phyloP scores from a whole-genome alignment of 2,113 vertebrate species.

The Saguinus imperator region DNA sequence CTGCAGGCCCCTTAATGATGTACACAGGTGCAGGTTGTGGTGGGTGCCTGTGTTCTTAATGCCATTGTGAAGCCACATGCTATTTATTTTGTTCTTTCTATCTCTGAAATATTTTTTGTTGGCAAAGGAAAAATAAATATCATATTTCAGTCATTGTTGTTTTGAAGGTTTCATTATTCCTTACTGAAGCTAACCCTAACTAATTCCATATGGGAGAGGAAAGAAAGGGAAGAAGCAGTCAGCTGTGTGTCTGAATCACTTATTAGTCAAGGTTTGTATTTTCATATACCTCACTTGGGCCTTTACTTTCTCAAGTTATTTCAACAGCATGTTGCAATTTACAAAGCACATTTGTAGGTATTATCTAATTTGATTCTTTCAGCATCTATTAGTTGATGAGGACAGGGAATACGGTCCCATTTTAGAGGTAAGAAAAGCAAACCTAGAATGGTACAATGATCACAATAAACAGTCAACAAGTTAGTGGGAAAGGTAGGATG shows the following conservation, averaged over 20 bases:
- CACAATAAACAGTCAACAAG: neutral
- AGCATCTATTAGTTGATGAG: neutral
- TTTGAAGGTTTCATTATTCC: constrained; percentile 14
- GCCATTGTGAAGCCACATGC: neutral
- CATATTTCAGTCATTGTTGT: constrained; percentile 19
- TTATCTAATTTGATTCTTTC: neutral
- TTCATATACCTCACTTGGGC: neutral
- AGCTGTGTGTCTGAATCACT: neutral
- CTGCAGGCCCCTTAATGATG: neutral
- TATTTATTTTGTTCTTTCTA: neutral
- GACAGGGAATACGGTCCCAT: neutral
- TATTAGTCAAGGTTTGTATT: neutral
- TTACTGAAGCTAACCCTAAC: neutral
- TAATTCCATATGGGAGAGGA: neutral
- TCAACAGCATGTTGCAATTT: neutral
- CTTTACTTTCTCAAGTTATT: constrained; percentile 21
- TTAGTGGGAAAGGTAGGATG: neutral
- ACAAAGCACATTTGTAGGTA: neutral
- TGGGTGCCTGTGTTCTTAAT: neutral
- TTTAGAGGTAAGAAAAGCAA: constrained; percentile 36
- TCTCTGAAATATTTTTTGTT: neutral
- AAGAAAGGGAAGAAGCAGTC: neutral
- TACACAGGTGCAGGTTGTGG: neutral
- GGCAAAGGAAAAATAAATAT: neutral
- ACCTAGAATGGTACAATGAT: neutral